These are phyloP conservation scores for Caenorhabditis angaria DNA, from an alignment of 2,888 invertebrate genomes.

Conservation along the genomic window DNA sequence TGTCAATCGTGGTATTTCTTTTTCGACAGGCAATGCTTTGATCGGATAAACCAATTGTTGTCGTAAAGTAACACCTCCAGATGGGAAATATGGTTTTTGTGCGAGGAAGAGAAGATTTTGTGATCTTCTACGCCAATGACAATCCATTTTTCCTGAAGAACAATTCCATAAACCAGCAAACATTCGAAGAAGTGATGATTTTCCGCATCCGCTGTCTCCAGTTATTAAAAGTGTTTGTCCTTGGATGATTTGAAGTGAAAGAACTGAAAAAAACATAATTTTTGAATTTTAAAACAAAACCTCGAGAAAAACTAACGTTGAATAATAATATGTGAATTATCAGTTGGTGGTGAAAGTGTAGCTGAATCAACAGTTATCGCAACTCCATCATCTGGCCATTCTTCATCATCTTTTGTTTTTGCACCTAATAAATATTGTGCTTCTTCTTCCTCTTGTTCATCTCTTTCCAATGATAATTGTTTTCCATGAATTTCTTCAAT, in stretches of 20 bases:
- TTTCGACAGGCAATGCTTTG: slow-evolving; percentile 64
- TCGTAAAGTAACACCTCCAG: slow-evolving; percentile 74
- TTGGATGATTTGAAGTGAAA: slow-evolving; percentile 74
- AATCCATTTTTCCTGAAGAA: slow-evolving; percentile 63
- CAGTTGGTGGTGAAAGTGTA: slow-evolving; percentile 61
- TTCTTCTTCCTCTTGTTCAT: slow-evolving; percentile 66
- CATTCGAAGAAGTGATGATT: slow-evolving; percentile 88
- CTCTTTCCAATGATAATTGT: slow-evolving; percentile 57
- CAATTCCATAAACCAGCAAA: slow-evolving; percentile 94
- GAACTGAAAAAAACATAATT: slow-evolving; percentile 67
- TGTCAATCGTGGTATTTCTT: slow-evolving; percentile 57
- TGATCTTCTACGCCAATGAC: slow-evolving; percentile 63
- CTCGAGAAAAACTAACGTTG: slow-evolving; percentile 40
- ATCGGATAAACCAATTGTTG: slow-evolving; percentile 74
- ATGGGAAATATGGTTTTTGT: slow-evolving; percentile 77
- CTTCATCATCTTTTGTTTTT: slow-evolving; percentile 48
- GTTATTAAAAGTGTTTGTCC: slow-evolving; percentile 83
- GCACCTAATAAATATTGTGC: slow-evolving; percentile 58
- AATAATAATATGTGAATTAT: slow-evolving; percentile 55
- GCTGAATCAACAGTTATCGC: slow-evolving; percentile 67
- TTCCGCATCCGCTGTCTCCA: slow-evolving; percentile 93
- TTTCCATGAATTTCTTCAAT: slow-evolving; percentile 67
- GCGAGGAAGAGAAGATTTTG: slow-evolving; percentile 75
- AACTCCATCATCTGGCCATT: slow-evolving; percentile 67
- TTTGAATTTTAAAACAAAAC: slow-evolving; percentile 6